Evolutionary conservation across 1,140 invertebrate genomes (phyloP).

Genomic region (Lysiphlebus fabarum): DNA sequence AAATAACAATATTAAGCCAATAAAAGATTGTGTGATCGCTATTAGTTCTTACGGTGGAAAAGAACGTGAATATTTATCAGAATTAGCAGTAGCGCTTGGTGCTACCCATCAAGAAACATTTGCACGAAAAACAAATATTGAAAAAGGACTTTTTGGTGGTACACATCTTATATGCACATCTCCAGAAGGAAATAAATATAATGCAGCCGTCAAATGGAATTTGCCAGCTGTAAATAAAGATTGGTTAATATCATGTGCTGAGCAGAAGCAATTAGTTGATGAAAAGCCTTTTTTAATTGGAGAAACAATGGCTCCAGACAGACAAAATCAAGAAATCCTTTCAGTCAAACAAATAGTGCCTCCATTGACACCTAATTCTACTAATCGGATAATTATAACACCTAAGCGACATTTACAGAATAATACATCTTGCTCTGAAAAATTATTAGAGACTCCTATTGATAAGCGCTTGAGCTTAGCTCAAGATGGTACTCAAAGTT

Average conservation of each 20-base stretch:
- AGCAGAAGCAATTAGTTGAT: constrained; percentile 51
- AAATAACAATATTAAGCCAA: constrained; percentile 53
- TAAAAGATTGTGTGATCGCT: constrained; percentile 70
- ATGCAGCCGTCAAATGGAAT: constrained; percentile 79
- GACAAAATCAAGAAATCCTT: neutral
- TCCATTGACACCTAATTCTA: neutral
- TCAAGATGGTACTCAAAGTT: constrained; percentile 31
- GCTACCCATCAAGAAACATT: constrained; percentile 67
- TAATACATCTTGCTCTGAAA: constrained; percentile 20
- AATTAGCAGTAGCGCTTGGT: constrained; percentile 67
- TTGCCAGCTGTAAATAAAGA: constrained; percentile 70
- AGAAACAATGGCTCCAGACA: constrained; percentile 45
- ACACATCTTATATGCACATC: constrained; percentile 77
- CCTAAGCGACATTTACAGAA: constrained; percentile 31
- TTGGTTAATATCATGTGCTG: constrained; percentile 75
- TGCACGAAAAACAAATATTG: constrained; percentile 55
- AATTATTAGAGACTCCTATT: constrained; percentile 32
- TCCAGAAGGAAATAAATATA: constrained; percentile 75
- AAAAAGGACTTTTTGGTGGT: constrained; percentile 45
- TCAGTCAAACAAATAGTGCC: constrained; percentile 7
- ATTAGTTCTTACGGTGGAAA: constrained; percentile 70
- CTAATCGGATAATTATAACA: constrained; percentile 28
- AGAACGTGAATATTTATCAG: constrained; percentile 69
- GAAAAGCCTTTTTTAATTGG: constrained; percentile 64
- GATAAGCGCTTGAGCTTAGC: constrained; percentile 43